Conservation (phyloP, 2,888 invertebrate genomes). For the Uloborus plumipes region DNA sequence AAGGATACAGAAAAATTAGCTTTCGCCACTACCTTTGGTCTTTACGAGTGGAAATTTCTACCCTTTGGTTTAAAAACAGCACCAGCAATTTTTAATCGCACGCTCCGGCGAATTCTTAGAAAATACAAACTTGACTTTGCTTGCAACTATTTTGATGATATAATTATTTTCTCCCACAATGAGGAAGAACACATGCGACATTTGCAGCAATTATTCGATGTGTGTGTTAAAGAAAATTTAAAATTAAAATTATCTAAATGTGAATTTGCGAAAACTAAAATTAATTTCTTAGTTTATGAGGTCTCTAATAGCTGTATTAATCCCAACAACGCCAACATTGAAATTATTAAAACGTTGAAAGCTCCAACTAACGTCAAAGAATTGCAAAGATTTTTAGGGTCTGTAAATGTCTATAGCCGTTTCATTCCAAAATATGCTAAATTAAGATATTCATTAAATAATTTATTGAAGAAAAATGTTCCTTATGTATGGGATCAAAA, state of each 20-base stretch:
- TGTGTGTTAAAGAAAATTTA: neutral
- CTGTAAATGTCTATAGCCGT: neutral
- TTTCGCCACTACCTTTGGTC: constrained; percentile 4
- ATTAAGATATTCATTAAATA: neutral
- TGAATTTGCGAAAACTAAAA: neutral
- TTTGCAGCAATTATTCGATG: neutral
- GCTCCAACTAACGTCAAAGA: neutral
- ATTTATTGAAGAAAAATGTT: constrained; percentile 3
- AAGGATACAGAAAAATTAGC: neutral
- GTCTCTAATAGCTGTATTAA: neutral
- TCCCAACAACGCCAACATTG: neutral
- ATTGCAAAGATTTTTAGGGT: neutral
- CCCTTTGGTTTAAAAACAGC: neutral
- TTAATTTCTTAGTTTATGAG: constrained; percentile 3
- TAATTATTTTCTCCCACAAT: neutral
- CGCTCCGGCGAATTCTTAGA: neutral
- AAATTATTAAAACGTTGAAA: neutral
- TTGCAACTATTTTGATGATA: constrained; percentile 11
- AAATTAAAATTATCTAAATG: neutral
- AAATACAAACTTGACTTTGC: constrained; percentile 11
- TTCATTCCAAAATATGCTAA: neutral
- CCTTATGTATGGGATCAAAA: neutral
- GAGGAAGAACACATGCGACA: neutral
- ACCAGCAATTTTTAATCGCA: neutral
- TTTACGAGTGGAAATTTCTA: neutral